Evolutionary conservation across 92 coral and sea anemone genomes (phyloP), one percentile per base, ranked within the genome.

Genomic region (Pocillopora grandis): DNA sequence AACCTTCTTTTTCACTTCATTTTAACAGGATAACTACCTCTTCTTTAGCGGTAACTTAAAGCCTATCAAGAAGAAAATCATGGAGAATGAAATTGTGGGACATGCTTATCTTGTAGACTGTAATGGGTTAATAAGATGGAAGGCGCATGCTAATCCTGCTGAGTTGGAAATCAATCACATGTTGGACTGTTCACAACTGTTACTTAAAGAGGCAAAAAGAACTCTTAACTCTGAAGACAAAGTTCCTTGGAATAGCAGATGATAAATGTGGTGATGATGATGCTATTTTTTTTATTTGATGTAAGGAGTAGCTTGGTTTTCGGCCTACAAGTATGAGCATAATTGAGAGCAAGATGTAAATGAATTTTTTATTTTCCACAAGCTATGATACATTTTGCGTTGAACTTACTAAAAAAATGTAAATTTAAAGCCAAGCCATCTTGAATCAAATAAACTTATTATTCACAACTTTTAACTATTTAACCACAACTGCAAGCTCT

Each of bases 21-120:
- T 21, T 81, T 84, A 0, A 31, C 71, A 96, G 99, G 95, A 87
- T 12, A 82, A 87, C 80, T 96, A 84, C 77, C 84, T 96, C 35
- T 96, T 96, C 82, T 92, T 91, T 66, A 90, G 81, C 91, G 98
- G 95, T 5, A 79, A 91, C 64, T 77, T 90, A n/a, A 78, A 90
- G n/a, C 78, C 78, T 17, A 62, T 96, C 18, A 92, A 89, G 75
- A 74, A 90, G n/a, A 85, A 61, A 31, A 64, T 90, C 37, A 82
- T 96, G 61, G 98, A 96, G 70, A 96, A 96, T 79, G 76, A 79
- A 18, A 89, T 96, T 77, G 99, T 96, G 1, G 99, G 99, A 19
- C 98, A 96, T 81, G 97, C 95, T 12, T 89, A 89, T 69, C 87
- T 96, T 37, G 93, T 96, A 10, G 99, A 96, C 55, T 76, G 89